Evolutionary conservation across 2,888 invertebrate genomes (phyloP).

Genomic region (Oxycera nigricornis): DNA sequence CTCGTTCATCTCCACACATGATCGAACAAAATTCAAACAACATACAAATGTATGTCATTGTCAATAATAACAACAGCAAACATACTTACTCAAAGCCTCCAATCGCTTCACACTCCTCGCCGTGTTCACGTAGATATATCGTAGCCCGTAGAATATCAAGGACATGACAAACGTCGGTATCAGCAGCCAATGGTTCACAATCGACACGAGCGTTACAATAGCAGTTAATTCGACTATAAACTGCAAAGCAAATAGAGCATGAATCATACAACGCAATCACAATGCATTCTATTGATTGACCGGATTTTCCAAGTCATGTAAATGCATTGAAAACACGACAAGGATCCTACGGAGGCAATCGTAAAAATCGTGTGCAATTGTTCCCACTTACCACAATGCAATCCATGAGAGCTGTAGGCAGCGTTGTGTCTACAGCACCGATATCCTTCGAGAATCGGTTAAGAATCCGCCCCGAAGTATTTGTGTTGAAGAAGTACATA

Average conservation of each 20-base stretch:
- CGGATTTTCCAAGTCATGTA: background rate
- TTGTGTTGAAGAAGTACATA: conserved; percentile 70
- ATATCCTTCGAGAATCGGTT: conserved; percentile 73
- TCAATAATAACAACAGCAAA: background rate
- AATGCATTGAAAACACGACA: background rate
- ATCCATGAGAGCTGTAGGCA: conserved; percentile 63
- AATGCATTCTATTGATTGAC: background rate
- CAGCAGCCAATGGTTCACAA: conserved; percentile 74
- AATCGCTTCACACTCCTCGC: conserved; percentile 77
- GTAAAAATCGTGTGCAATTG: background rate
- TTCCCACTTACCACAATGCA: conserved; percentile 63
- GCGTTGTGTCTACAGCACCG: conserved; percentile 62
- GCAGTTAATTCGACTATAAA: conserved; percentile 75
- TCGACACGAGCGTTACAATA: conserved; percentile 74
- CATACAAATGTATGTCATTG: too few species aligned
- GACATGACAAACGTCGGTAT: conserved; percentile 72
- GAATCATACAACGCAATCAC: conserved; percentile 6
- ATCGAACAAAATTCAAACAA: too few species aligned
- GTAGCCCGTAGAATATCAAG: conserved; percentile 71
- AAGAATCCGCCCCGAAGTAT: conserved; percentile 66
- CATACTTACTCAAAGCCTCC: conserved; percentile 75
- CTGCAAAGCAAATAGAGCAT: conserved; percentile 62
- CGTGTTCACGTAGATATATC: conserved; percentile 76
- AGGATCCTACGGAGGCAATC: background rate
- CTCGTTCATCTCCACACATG: too few species aligned